A percentile compares a stretch with the other conserved stretches of the same genome.
phyloP scores from a whole-genome alignment of 1,140 invertebrate genomes.

The Drosophila melanica region DNA sequence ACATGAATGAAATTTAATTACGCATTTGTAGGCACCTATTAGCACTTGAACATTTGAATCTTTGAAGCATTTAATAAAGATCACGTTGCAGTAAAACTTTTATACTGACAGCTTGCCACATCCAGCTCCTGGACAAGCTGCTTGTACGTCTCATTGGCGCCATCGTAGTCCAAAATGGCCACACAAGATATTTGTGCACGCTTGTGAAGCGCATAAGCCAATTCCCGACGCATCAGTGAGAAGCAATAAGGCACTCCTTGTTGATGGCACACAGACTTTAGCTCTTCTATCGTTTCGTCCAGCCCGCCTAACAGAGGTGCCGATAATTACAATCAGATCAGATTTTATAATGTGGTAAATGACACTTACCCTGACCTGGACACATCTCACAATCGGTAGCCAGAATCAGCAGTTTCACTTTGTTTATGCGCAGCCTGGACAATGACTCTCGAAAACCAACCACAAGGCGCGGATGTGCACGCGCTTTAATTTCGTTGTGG shows the following conservation, averaged over 20 bases:
- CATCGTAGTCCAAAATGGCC: constrained; percentile 75
- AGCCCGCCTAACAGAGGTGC: constrained; percentile 50
- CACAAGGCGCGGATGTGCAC: constrained; percentile 85
- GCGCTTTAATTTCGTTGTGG: constrained; percentile 86
- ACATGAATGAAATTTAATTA: constrained; percentile 1
- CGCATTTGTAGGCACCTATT: constrained; percentile 29
- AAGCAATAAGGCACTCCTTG: constrained; percentile 71
- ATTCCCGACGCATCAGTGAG: constrained; percentile 57
- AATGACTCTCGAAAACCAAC: constrained; percentile 86
- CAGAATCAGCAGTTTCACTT: constrained; percentile 86
- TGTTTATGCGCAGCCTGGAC: constrained; percentile 85
- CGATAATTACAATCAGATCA: not conserved
- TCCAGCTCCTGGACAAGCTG: constrained; percentile 57
- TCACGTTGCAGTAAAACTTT: constrained; percentile 51
- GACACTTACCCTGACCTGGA: constrained; percentile 40
- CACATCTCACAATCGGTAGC: constrained; percentile 85
- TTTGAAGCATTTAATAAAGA: constrained; percentile 50
- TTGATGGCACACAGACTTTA: constrained; percentile 66
- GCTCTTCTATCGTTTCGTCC: constrained; percentile 59
- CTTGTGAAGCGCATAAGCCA: constrained; percentile 69
- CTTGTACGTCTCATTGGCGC: constrained; percentile 54
- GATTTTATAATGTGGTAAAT: not conserved
- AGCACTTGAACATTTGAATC: constrained; percentile 39
- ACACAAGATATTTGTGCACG: constrained; percentile 76
- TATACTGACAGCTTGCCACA: constrained; percentile 54